phyloP scores from a whole-genome alignment of 2,113 vertebrate genomes.

The Garra rufa region DNA sequence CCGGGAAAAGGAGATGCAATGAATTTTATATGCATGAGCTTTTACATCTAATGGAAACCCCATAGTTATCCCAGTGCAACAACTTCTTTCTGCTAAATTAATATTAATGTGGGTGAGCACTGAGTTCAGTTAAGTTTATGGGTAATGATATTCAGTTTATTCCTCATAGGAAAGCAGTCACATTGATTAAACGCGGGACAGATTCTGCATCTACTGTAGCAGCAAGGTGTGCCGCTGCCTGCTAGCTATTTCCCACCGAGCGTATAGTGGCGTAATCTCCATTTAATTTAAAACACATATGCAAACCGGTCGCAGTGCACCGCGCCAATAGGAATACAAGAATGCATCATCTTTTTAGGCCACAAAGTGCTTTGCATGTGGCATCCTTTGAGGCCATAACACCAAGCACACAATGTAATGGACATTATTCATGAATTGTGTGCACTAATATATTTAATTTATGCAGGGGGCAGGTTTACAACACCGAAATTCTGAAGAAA shows the following conservation, averaged over 20 bases:
- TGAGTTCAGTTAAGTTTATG: conserved; percentile 80
- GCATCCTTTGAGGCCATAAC: not conserved
- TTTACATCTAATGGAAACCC: conserved; percentile 75
- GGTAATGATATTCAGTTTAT: conserved; percentile 84
- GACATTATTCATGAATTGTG: conserved; percentile 5
- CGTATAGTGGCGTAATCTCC: conserved; percentile 54
- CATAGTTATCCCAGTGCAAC: conserved; percentile 70
- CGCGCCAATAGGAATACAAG: conserved; percentile 37
- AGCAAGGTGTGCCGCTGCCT: conserved; percentile 66
- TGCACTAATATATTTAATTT: conserved; percentile 5
- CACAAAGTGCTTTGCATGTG: conserved; percentile 25
- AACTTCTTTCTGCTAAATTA: conserved; percentile 76
- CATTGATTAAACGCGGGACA: conserved; percentile 77
- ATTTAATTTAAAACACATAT: conserved; percentile 44
- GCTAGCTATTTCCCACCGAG: conserved; percentile 67
- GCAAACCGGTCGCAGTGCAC: conserved; percentile 19
- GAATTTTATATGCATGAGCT: conserved; percentile 76
- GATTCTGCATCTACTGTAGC: conserved; percentile 62
- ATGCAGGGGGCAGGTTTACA: conserved; percentile 2
- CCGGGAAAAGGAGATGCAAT: conserved; percentile 59
- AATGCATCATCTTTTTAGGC: conserved; percentile 20
- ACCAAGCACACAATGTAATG: not conserved
- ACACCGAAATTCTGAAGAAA: no score
- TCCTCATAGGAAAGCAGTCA: conserved; percentile 78
- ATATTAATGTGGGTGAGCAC: conserved; percentile 79